Evolutionary conservation across 2,888 invertebrate genomes (phyloP).

Genomic region (Ectemnius lituratus): DNA sequence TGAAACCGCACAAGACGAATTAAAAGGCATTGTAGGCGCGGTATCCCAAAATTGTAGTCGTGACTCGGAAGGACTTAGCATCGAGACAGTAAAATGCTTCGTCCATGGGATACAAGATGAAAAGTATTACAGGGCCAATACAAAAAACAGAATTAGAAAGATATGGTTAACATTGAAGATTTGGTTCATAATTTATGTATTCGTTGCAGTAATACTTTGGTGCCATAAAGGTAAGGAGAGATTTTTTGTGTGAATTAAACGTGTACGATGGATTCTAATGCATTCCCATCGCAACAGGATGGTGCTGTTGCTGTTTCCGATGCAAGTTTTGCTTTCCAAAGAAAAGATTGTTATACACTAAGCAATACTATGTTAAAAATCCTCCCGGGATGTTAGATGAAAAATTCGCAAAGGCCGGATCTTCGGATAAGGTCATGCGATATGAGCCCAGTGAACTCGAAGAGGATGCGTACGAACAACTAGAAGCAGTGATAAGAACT

Average conservation of each 20-base stretch:
- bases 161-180: slow-evolving; percentile 72
- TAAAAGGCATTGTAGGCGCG: slow-evolving; percentile 66
- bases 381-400: slow-evolving; percentile 80
- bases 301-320: slow-evolving; percentile 81
- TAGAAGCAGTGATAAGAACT: slow-evolving; percentile 80
- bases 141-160: slow-evolving; percentile 63
- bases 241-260: neutral
- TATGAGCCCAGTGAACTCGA: slow-evolving; percentile 81
- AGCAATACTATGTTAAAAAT: slow-evolving; percentile 80
- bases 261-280: neutral
- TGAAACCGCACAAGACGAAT: slow-evolving; percentile 70
- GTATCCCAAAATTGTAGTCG: slow-evolving; percentile 78
- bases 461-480: slow-evolving; percentile 80
- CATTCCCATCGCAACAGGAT: slow-evolving; percentile 76
- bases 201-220: slow-evolving; percentile 79
- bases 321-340: slow-evolving; percentile 81
- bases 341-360: slow-evolving; percentile 80
- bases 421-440: slow-evolving; percentile 59
- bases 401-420: slow-evolving; percentile 62
- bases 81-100: slow-evolving; percentile 75
- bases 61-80: slow-evolving; percentile 75
- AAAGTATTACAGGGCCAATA: slow-evolving; percentile 52
- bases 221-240: slow-evolving; percentile 76
- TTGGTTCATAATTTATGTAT: slow-evolving; percentile 77
- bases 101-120: slow-evolving; percentile 72